Evolutionary conservation across 2,888 invertebrate species (phyloP).

Genomic region (Euclidia mi): DNA sequence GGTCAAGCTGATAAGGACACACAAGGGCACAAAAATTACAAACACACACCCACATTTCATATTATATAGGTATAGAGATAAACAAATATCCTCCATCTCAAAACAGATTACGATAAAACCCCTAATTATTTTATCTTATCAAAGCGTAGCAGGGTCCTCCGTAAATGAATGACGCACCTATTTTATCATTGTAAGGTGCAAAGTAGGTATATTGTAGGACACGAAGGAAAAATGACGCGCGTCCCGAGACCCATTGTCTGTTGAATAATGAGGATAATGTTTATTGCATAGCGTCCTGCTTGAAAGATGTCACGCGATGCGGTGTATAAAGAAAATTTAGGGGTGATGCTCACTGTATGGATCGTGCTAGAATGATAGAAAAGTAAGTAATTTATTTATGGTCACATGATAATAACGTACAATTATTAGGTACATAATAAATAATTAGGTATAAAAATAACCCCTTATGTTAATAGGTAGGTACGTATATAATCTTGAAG

Average conservation of each 20-base stretch:
- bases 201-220: constrained; percentile 1
- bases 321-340: neutral
- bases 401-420: too few species aligned
- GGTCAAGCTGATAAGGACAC: too few species aligned
- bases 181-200: constrained; percentile 2
- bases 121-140: neutral
- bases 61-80: neutral
- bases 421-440: too few species aligned
- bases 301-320: constrained; percentile 1
- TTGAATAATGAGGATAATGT: constrained; percentile 9
- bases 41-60: too few species aligned
- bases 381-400: too few species aligned
- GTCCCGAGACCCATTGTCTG: constrained; percentile 14
- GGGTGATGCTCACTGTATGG: neutral
- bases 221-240: constrained; percentile 16
- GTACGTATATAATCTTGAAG: too few species aligned
- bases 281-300: constrained; percentile 2
- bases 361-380: too few species aligned
- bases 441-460: too few species aligned
- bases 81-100: neutral
- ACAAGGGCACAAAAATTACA: too few species aligned
- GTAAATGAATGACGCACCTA: constrained; percentile 7
- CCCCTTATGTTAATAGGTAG: too few species aligned
- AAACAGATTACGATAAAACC: neutral
- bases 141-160: neutral